Evolutionary conservation across 2,888 invertebrate genomes (phyloP).

Genomic region (Drosophila lacicola): DNA sequence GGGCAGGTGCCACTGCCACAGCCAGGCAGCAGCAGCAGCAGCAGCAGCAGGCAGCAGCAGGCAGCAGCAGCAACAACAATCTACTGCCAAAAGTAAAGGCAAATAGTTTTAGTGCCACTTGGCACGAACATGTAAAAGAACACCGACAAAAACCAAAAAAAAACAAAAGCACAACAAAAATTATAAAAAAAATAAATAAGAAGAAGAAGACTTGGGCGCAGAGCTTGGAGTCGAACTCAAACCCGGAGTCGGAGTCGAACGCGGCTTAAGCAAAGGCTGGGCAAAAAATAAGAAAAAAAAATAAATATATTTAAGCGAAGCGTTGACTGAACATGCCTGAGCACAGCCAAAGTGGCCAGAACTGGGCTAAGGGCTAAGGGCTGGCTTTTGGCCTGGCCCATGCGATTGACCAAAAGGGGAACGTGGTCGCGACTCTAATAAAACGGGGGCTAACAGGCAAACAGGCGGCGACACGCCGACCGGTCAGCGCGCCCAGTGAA

Average conservation of each 20-base stretch:
- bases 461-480: slow-evolving; percentile 68
- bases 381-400: slow-evolving; percentile 24
- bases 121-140: slow-evolving; percentile 75
- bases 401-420: slow-evolving; percentile 48
- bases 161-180: slow-evolving; percentile 6
- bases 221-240: slow-evolving; percentile 4
- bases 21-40: slow-evolving; percentile 6
- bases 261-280: slow-evolving; percentile 38
- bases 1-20: slow-evolving; percentile 39
- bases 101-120: slow-evolving; percentile 81
- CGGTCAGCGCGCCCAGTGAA: slow-evolving; percentile 58
- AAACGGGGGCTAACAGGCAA: slow-evolving; percentile 18
- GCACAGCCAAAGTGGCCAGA: slow-evolving; percentile 31
- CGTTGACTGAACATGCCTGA: slow-evolving; percentile 69
- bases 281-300: background rate
- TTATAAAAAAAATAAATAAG: background rate
- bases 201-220: background rate
- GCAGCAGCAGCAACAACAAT: slow-evolving; percentile 24
- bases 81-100: slow-evolving; percentile 60
- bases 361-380: slow-evolving; percentile 1
- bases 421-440: slow-evolving; percentile 47
- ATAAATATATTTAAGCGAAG: slow-evolving; percentile 39
- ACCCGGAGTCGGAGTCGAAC: slow-evolving; percentile 27
- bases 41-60: slow-evolving; percentile 23
- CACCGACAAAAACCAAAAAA: slow-evolving; percentile 42